Evolutionary conservation across 2,113 vertebrate genomes (phyloP), one percentile per base, ranked within the genome.

Genomic region (Microcebus murinus): DNA sequence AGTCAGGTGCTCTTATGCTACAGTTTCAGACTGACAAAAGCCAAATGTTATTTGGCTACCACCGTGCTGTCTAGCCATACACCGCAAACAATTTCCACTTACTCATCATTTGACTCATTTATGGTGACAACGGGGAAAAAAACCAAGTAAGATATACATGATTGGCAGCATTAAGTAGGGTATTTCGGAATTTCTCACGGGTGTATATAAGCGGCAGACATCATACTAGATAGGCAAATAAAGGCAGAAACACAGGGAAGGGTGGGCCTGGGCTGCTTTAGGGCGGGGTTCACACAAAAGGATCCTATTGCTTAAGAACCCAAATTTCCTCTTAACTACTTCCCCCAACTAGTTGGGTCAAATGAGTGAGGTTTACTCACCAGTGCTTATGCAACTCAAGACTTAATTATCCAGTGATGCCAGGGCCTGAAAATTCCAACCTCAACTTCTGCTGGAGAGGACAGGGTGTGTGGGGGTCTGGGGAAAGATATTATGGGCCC

Each of bases 51-150:
- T 29, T 45, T 50, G 50, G 95, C 67, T 36, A 4, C 70, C 15
- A 31, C 76, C n/a, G 29, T 65, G 81, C 31, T 55, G 93, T 89
- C 52, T 42, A 61, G 90, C 84, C 18, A 36, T 18, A 50, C 25
- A 57, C 93, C 36, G 0, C 96, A 96, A 74, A 91, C 79, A 59
- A 59, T 92, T 93, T 95, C 96, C 95, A 96, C 70, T 96, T 42
- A 91, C 95, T 97, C 97, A 96, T 70, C 39, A 27, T 52, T 31
- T 92, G 96, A 97, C 95, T 97, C 91, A 95, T 9, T 83, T 67
- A 25, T n/a, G 65, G 91, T 71, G 79, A 87, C 45, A 29, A 50
- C 21, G 74, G 96, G 74, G 96, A 91, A 85, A 97, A 96, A 93
- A 90, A 36, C 73, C 76, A 45, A 50, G 65, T 2, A 20, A 96